Conservation (phyloP, 1,140 invertebrate genomes). For the Orchesella cincta region DNA sequence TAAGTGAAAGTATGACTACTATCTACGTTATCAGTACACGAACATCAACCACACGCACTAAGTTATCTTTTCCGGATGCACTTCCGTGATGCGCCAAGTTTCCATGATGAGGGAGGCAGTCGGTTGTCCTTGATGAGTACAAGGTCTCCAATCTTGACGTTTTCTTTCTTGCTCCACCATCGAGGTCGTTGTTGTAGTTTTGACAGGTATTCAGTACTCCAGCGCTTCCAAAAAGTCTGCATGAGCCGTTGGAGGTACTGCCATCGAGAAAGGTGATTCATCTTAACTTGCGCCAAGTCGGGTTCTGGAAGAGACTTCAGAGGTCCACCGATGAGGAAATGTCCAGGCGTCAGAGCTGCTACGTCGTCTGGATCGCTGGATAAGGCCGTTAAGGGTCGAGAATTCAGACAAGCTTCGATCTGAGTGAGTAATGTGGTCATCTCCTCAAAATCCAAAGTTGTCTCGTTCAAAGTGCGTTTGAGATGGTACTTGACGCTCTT, state of each 20-base stretch:
- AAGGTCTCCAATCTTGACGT: constrained; percentile 26
- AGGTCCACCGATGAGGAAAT: constrained; percentile 40
- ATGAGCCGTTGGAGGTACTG: constrained; percentile 6
- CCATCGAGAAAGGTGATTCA: constrained; percentile 19
- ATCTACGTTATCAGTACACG: too few species aligned
- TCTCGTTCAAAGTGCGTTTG: constrained; percentile 41
- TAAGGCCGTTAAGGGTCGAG: constrained; percentile 46
- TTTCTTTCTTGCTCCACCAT: constrained; percentile 38
- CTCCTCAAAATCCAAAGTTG: constrained; percentile 50
- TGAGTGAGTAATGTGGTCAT: constrained; percentile 51
- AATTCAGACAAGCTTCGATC: constrained; percentile 53
- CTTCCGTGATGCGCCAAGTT: constrained; percentile 52
- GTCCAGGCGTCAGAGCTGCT: constrained; percentile 48
- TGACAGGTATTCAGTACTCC: constrained; percentile 30
- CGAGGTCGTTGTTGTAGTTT: constrained; percentile 26
- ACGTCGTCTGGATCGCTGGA: constrained; percentile 52
- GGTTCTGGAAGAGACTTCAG: constrained; percentile 17
- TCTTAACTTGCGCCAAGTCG: neutral
- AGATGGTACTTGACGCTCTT: constrained; percentile 53
- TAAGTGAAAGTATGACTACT: too few species aligned
- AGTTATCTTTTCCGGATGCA: constrained; percentile 50
- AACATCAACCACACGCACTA: constrained; percentile 52
- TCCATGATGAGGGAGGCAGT: constrained; percentile 53
- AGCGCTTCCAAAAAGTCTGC: constrained; percentile 33
- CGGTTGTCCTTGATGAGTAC: constrained; percentile 52